These are phyloP conservation scores for Euclidia mi DNA, from an alignment of 2,888 invertebrate species.

Conservation along the genomic window DNA sequence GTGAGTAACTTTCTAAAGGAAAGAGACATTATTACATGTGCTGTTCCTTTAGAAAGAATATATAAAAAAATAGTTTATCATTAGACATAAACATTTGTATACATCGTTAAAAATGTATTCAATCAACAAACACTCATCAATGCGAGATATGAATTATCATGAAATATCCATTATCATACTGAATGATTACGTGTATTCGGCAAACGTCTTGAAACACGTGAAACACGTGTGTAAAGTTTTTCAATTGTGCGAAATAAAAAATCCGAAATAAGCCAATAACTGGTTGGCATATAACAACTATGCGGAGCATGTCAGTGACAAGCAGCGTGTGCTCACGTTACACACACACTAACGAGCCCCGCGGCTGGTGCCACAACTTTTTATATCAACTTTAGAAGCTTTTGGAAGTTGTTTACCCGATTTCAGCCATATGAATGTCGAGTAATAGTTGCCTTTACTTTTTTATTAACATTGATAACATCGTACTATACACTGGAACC, in stretches of 20 bases:
- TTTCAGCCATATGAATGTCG: constrained; percentile 53
- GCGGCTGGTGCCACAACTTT: constrained; percentile 58
- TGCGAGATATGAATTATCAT: too few relatives aligned
- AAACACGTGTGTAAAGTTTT: not conserved
- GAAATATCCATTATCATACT: too few relatives aligned
- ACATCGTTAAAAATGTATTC: too few relatives aligned
- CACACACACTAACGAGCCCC: constrained; percentile 57
- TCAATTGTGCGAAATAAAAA: constrained; percentile 7
- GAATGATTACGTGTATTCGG: too few relatives aligned
- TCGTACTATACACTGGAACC: constrained; percentile 5
- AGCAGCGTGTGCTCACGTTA: constrained; percentile 27
- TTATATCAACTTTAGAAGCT: constrained; percentile 57
- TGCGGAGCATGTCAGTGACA: constrained; percentile 17
- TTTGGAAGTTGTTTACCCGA: constrained; percentile 49
- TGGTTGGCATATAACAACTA: constrained; percentile 6
- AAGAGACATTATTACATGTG: too few relatives aligned
- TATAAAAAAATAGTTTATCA: too few relatives aligned
- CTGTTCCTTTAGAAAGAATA: too few relatives aligned
- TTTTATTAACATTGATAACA: constrained; percentile 25
- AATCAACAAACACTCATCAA: too few relatives aligned
- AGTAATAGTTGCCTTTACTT: constrained; percentile 34
- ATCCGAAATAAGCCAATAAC: constrained; percentile 6
- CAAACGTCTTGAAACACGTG: too few relatives aligned
- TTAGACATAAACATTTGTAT: too few relatives aligned
- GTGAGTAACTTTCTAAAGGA: too few relatives aligned